These are phyloP conservation scores for Pantelozetes paolii DNA, from an alignment of 2,888 invertebrate species.

Conservation along the genomic window DNA sequence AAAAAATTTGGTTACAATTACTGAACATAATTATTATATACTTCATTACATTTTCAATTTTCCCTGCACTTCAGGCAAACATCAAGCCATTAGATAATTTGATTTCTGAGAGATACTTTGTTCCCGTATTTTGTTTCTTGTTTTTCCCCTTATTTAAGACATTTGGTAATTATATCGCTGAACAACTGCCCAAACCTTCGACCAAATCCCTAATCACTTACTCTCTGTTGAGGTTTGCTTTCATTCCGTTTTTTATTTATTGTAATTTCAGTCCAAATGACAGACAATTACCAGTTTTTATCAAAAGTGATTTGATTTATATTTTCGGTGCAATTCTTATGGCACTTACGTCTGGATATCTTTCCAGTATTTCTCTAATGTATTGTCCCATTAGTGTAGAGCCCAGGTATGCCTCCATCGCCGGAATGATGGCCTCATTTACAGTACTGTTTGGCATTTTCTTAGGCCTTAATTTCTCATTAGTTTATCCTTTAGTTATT, in stretches of 20 bases:
- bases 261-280: conserved; percentile 74
- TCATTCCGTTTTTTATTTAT: conserved; percentile 81
- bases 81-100: conserved; percentile 57
- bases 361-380: conserved; percentile 89
- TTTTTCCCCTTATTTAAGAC: conserved; percentile 89
- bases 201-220: conserved; percentile 66
- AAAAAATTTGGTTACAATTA: conserved; percentile 61
- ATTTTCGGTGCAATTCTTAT: conserved; percentile 8
- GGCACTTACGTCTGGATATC: conserved; percentile 64
- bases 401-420: conserved; percentile 71
- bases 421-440: conserved; percentile 94
- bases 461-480: conserved; percentile 62
- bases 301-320: conserved; percentile 51
- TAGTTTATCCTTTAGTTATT: conserved; percentile 35
- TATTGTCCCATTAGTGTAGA: conserved; percentile 83
- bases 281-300: conserved; percentile 55
- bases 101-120: conserved; percentile 60
- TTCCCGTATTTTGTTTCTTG: conserved; percentile 75
- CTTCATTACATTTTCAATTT: conserved; percentile 83
- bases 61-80: conserved; percentile 75
- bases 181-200: conserved; percentile 5
- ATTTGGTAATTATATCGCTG: conserved; percentile 65
- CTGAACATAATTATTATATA: conserved; percentile 87
- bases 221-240: conserved; percentile 65
- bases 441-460: conserved; percentile 82